Percentiles rank a stretch among this genome's conserved stretches.
These are phyloP conservation scores for Cataglyphis albicans DNA, from an alignment of 2,888 invertebrate species.

Conservation along the genomic window DNA sequence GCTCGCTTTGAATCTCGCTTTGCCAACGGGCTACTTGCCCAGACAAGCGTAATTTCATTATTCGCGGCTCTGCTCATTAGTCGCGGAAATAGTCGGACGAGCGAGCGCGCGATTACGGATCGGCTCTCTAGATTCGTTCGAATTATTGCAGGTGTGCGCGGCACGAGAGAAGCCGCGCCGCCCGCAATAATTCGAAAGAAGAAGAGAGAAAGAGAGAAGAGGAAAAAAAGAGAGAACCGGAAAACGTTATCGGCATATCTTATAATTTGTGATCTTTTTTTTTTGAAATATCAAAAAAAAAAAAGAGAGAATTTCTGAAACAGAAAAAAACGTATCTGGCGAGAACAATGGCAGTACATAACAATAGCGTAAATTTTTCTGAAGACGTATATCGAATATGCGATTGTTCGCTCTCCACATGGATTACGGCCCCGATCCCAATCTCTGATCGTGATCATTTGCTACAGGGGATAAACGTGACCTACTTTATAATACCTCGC, in stretches of 20 bases:
- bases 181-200: background rate
- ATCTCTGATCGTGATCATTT: constrained; percentile 73
- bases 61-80: constrained; percentile 54
- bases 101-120: constrained; percentile 46
- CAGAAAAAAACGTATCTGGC: background rate
- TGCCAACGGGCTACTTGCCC: constrained; percentile 45
- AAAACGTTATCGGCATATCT: background rate
- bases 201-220: background rate
- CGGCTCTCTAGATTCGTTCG: constrained; percentile 48
- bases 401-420: constrained; percentile 58
- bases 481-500: constrained; percentile 72
- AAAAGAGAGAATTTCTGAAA: background rate
- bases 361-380: constrained; percentile 24
- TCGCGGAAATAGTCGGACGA: constrained; percentile 54
- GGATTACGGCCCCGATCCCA: constrained; percentile 57
- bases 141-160: constrained; percentile 31
- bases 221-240: background rate
- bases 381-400: constrained; percentile 13
- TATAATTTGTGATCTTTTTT: background rate
- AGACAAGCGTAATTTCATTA: constrained; percentile 54
- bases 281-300: background rate
- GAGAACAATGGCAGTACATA: constrained; percentile 10
- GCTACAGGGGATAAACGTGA: constrained; percentile 81
- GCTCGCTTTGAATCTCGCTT: constrained; percentile 33
- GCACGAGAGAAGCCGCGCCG: background rate